These are phyloP conservation scores for Nymphalis urticae DNA, from an alignment of 2,888 invertebrate genomes.

Conservation along the genomic window DNA sequence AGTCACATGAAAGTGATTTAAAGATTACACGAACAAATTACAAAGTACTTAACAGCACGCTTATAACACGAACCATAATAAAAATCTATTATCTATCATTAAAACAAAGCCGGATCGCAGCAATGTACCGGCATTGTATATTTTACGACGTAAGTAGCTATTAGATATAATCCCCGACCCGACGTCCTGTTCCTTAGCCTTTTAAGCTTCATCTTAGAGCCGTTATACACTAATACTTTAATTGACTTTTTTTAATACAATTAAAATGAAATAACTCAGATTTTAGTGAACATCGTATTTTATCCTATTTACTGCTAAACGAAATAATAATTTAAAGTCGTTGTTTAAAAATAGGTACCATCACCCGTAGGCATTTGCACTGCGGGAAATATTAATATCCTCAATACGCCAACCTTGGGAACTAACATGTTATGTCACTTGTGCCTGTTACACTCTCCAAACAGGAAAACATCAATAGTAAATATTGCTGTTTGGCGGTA, in stretches of 20 bases:
- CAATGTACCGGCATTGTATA: constrained; percentile 36
- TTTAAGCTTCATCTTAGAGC: constrained; percentile 25
- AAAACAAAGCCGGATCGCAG: constrained; percentile 41
- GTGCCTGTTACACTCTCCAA: too few relatives aligned
- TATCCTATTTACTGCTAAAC: too few relatives aligned
- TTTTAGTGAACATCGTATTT: neutral
- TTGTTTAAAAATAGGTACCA: too few relatives aligned
- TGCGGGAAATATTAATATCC: too few relatives aligned
- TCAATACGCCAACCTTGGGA: too few relatives aligned
- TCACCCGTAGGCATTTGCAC: too few relatives aligned
- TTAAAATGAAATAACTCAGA: neutral
- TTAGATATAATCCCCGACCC: constrained; percentile 36
- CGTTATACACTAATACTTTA: constrained; percentile 14
- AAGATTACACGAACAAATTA: constrained; percentile 25
- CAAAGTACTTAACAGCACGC: constrained; percentile 29
- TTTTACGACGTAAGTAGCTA: constrained; percentile 39
- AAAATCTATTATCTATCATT: constrained; percentile 44
- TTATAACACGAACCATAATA: constrained; percentile 32
- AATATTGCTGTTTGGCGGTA: too few relatives aligned
- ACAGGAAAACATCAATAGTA: too few relatives aligned
- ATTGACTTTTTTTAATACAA: constrained; percentile 14
- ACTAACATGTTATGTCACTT: too few relatives aligned
- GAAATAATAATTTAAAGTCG: too few relatives aligned
- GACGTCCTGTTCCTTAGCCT: constrained; percentile 31
- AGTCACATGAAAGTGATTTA: neutral